Base-by-base conservation (phyloP, 2,113 vertebrate species). In the Romanogobio albipinnatus region DNA sequence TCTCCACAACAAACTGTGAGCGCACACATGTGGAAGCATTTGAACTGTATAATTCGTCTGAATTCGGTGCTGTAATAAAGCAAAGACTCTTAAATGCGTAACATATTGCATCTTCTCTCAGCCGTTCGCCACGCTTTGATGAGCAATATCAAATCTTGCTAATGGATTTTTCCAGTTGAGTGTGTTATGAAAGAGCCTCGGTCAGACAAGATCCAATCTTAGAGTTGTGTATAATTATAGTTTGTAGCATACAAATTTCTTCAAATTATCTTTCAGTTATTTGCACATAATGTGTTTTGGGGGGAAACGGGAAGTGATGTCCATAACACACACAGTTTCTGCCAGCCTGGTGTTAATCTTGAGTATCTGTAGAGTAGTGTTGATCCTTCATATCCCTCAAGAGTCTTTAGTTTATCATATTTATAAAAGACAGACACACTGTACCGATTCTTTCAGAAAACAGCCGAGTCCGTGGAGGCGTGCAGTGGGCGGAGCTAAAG, bases 11-110 rank as follows among this genome's bases (percentile, higher is more conserved):
- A 90, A 90, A 90, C 56, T 29, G 39, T 29, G 74, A 61, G 62
- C 5, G 36, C 76, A 15, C 73, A 86, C 89, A 89, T 81, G 86
- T 89, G 89, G 90, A 89, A 89, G 89, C 68, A 36, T 85, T 92
- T 90, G 89, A 87, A 90, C 84, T 26, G 76, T 86, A 64, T 43
- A 47, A 19, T 87, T 86, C 53, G 64, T 81, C 82, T 87, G 81
- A 71, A 87, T 87, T 53, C 51, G 19, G 58, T 71, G 86, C 78
- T 70, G 86, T 85, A 86, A 85, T 87, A 76, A 85, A 90, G 83
- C 78, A 76, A 64, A 86, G 75, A 70, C 62, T 0, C 17, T 82
- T 53, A 88, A 89, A 91, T 89, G 61, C 84, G 87, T 75, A 74
- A 47, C 89, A 87, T 59, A 71, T 78, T 85, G 81, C 78, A 78